phyloP scores from a whole-genome alignment of 2,113 vertebrate genomes.

The Vulpes lagopus region DNA sequence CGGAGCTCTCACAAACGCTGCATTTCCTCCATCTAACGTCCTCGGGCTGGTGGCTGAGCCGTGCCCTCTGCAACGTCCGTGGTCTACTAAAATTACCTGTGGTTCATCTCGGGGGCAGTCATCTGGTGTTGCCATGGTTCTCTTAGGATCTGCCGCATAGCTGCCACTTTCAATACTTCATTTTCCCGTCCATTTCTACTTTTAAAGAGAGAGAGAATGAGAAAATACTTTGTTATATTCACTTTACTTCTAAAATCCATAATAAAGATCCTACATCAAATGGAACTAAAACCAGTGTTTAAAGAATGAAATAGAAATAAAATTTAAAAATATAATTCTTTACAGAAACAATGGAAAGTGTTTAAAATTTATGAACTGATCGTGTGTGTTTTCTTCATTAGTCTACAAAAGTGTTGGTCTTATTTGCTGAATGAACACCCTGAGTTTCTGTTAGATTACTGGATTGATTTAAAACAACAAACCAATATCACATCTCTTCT shows the following conservation, averaged over 20 bases:
- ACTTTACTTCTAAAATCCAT: not conserved
- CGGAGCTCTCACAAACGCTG: not conserved
- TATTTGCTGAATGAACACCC: not conserved
- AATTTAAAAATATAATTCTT: not conserved
- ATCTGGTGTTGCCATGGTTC: conserved; percentile 62
- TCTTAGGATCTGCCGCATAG: conserved; percentile 22
- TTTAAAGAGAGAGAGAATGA: not conserved
- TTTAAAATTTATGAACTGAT: conserved; percentile 7
- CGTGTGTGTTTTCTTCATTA: not conserved
- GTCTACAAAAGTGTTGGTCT: not conserved
- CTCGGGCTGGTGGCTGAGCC: not conserved
- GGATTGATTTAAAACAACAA: not conserved
- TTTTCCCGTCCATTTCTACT: conserved; percentile 5
- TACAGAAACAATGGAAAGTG: not conserved
- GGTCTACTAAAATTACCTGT: not conserved
- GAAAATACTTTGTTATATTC: not conserved
- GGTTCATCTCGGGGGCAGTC: conserved; percentile 35
- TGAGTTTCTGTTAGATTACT: not conserved
- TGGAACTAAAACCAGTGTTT: not conserved
- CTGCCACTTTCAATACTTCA: conserved; percentile 45
- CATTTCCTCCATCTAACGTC: not conserved
- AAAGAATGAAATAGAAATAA: not conserved
- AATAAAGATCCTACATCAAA: not conserved
- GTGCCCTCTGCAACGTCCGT: not conserved
- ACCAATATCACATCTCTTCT: not conserved